phyloP scores from a whole-genome alignment of 1,140 invertebrate genomes.

The Augochlora pura region DNA sequence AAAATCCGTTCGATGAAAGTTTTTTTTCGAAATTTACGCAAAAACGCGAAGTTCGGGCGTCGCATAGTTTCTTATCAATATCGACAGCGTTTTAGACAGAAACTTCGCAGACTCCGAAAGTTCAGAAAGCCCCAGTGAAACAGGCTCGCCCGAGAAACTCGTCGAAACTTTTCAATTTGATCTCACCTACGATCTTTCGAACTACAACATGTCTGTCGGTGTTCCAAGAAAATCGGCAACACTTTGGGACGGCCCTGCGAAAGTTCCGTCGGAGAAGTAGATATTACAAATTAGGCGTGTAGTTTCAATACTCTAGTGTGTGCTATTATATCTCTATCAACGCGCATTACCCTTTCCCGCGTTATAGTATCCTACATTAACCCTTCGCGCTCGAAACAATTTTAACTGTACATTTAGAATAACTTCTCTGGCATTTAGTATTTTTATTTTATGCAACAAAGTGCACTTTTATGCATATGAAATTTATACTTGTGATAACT shows the following conservation, averaged over 20 bases:
- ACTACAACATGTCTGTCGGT: neutral
- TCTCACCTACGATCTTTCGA: conserved; percentile 6
- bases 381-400: too few species aligned
- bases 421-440: too few species aligned
- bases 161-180: conserved; percentile 45
- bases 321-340: neutral
- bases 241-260: neutral
- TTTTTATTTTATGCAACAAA: too few species aligned
- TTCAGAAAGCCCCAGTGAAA: conserved; percentile 7
- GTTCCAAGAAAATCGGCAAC: conserved; percentile 3
- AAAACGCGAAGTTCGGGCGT: neutral
- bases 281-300: neutral
- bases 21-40: neutral
- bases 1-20: neutral
- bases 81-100: conserved; percentile 16
- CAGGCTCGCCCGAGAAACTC: neutral
- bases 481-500: too few species aligned
- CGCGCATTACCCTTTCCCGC: too few species aligned
- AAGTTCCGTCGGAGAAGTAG: neutral
- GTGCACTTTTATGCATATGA: too few species aligned
- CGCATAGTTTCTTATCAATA: conserved; percentile 27
- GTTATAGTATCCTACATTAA: too few species aligned
- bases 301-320: neutral
- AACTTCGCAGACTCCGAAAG: conserved; percentile 43
- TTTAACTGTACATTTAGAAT: too few species aligned